Percentiles rank a stretch among this genome's conserved stretches.
Evolutionary conservation across 2,797 vertebrate genomes (phyloP).

Genomic region (Eleutherodactylus coqui): DNA sequence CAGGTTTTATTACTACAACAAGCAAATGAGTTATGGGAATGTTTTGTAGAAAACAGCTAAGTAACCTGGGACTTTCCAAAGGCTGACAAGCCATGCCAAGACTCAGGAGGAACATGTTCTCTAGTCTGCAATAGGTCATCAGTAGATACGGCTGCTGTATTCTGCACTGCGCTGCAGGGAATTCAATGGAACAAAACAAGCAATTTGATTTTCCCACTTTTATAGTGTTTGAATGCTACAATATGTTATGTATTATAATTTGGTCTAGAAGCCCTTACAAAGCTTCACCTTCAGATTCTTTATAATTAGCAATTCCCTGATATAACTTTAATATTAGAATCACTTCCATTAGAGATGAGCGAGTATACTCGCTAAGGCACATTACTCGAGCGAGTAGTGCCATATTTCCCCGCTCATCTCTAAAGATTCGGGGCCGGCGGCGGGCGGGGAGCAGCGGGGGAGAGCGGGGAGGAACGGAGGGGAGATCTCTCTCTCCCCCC

Average conservation of each 20-base stretch:
- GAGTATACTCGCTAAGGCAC: too few relatives aligned
- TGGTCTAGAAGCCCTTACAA: background rate
- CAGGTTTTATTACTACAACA: constrained; percentile 27
- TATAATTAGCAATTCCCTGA: background rate
- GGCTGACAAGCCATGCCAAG: background rate
- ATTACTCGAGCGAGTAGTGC: too few relatives aligned
- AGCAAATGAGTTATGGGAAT: constrained; percentile 10
- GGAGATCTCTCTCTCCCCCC: too few relatives aligned
- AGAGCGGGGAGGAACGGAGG: too few relatives aligned
- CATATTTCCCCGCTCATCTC: too few relatives aligned
- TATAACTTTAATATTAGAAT: background rate
- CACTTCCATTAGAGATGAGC: too few relatives aligned
- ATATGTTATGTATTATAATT: constrained; percentile 1
- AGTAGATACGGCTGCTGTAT: background rate
- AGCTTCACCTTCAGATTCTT: background rate
- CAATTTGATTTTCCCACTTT: background rate
- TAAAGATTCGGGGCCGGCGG: too few relatives aligned
- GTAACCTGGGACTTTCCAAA: constrained; percentile 21
- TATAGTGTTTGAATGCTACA: background rate
- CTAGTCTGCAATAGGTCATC: background rate
- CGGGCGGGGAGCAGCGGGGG: too few relatives aligned
- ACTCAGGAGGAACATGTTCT: constrained; percentile 11
- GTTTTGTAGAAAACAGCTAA: background rate
- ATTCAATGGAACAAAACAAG: constrained; percentile 1
- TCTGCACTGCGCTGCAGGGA: background rate